Percentiles rank a stretch among this genome's conserved stretches.
Conservation (phyloP, 2,113 vertebrate genomes). For the Puma concolor region DNA sequence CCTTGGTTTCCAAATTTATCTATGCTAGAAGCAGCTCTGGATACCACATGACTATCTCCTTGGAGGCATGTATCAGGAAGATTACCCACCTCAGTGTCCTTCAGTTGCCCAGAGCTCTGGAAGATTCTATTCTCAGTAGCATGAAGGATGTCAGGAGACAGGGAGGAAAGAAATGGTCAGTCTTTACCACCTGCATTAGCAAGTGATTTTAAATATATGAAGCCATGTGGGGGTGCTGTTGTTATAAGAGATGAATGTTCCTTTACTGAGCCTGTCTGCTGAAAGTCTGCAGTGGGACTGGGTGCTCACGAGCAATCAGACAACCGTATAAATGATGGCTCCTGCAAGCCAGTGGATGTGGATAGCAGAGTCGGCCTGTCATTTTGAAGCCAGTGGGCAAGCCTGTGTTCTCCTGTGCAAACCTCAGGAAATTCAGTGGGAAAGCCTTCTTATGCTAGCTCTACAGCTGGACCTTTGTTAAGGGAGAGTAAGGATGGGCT, state of each 20-base stretch:
- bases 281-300: constrained; percentile 35
- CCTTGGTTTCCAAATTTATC: constrained; percentile 3
- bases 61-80: background rate
- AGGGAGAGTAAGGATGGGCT: background rate
- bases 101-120: background rate
- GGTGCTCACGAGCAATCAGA: constrained; percentile 64
- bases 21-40: background rate
- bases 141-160: background rate
- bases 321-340: constrained; percentile 75
- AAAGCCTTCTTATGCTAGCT: constrained; percentile 68
- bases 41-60: background rate
- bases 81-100: background rate
- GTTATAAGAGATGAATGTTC: constrained; percentile 72
- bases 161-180: background rate
- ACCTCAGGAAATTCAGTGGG: constrained; percentile 65
- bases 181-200: background rate
- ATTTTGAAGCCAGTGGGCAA: constrained; percentile 76
- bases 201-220: constrained; percentile 56
- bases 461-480: constrained; percentile 58
- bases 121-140: background rate
- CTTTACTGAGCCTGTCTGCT: background rate
- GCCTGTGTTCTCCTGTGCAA: constrained; percentile 72
- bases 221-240: constrained; percentile 83
- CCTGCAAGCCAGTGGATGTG: constrained; percentile 76
- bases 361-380: constrained; percentile 77